These are phyloP conservation scores for Lonchura striata DNA, from an alignment of 2,113 vertebrate genomes.

Conservation along the genomic window DNA sequence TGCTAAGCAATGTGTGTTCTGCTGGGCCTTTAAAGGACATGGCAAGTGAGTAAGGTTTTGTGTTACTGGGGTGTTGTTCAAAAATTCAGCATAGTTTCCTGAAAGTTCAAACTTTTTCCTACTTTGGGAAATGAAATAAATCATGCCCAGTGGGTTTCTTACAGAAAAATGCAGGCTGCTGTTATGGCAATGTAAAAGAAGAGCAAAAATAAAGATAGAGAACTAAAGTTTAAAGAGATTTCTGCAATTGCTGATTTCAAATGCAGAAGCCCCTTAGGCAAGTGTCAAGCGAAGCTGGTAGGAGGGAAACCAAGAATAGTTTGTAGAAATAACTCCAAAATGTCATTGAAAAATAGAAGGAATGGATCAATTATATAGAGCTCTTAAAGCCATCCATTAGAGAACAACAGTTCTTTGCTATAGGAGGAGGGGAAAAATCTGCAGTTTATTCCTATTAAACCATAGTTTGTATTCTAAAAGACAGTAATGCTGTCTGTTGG, in stretches of 20 bases:
- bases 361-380: conserved; percentile 4
- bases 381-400: conserved; percentile 1
- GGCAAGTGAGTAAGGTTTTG: background rate
- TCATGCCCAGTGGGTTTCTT: conserved; percentile 9
- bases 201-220: conserved; percentile 24
- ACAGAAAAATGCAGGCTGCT: conserved; percentile 27
- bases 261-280: conserved; percentile 40
- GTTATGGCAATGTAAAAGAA: background rate
- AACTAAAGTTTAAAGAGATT: conserved; percentile 34
- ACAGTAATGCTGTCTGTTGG: background rate
- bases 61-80: background rate
- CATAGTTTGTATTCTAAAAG: background rate
- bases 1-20: background rate
- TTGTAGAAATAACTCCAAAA: conserved; percentile 42
- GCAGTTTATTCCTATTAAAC: background rate
- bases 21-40: background rate
- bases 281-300: background rate
- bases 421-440: background rate
- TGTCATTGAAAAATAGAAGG: background rate
- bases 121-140: background rate
- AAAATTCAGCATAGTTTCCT: background rate
- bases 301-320: conserved; percentile 12
- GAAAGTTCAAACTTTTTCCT: background rate
- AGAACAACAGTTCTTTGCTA: background rate
- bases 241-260: conserved; percentile 11